These are phyloP conservation scores for Pteruthius melanotis DNA, from an alignment of 2,113 vertebrate species.

Conservation along the genomic window DNA sequence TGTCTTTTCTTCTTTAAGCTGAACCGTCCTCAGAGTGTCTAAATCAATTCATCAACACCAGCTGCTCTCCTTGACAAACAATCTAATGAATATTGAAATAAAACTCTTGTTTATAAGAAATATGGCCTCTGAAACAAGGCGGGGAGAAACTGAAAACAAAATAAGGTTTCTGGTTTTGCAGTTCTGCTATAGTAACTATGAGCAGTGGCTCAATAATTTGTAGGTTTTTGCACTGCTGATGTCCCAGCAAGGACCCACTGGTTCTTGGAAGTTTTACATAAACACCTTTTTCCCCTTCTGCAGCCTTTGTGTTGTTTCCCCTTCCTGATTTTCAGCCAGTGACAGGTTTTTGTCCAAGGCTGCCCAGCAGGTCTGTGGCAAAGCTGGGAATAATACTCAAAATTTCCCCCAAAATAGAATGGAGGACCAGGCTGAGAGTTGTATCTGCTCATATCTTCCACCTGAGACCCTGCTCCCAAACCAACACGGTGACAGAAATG, in stretches of 20 bases:
- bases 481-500: background rate
- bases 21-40: background rate
- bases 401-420: background rate
- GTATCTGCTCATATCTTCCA: background rate
- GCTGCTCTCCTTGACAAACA: conserved; percentile 17
- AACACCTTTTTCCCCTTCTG: background rate
- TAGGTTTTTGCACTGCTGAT: background rate
- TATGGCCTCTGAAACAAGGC: background rate
- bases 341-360: background rate
- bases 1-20: background rate
- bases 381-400: background rate
- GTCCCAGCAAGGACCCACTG: background rate
- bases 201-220: background rate
- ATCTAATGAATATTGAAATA: conserved; percentile 12
- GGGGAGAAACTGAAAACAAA: background rate
- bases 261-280: background rate
- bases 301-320: fast-evolving
- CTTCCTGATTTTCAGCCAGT: background rate
- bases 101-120: conserved; percentile 1
- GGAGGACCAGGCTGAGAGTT: background rate
- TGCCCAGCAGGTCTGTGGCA: background rate
- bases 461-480: background rate
- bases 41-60: conserved; percentile 15
- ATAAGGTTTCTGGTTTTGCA: background rate
- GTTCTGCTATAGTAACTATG: background rate